Evolutionary conservation across 2,113 vertebrate genomes (phyloP).

Genomic region (Gavialis gangeticus): DNA sequence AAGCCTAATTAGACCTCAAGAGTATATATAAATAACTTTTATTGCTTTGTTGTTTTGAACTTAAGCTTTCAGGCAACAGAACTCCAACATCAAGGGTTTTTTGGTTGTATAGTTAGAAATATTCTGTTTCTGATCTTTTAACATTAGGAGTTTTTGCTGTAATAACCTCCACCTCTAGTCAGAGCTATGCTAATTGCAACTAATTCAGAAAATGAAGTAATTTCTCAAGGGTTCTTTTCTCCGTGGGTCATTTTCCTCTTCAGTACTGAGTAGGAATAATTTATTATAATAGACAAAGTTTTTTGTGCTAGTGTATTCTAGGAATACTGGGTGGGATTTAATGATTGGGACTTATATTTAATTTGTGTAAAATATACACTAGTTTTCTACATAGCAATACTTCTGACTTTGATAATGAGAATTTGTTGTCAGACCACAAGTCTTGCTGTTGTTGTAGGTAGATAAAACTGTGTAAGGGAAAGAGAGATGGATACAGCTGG

Average conservation of each 20-base stretch:
- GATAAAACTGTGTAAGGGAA: slow-evolving; percentile 31
- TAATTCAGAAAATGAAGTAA: slow-evolving; percentile 17
- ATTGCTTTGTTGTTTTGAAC: slow-evolving; percentile 48
- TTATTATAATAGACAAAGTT: not conserved
- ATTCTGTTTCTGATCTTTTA: not conserved
- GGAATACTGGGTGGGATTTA: not conserved
- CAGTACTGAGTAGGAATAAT: not conserved
- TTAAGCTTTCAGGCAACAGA: slow-evolving; percentile 44
- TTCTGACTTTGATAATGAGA: slow-evolving; percentile 15
- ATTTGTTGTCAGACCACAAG: rapidly evolving
- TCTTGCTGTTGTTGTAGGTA: not conserved
- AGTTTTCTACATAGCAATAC: not conserved
- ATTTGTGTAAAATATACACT: not conserved
- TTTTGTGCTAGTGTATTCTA: slow-evolving; percentile 10
- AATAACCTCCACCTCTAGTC: not conserved
- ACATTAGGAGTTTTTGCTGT: not conserved
- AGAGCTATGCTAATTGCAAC: slow-evolving; percentile 26
- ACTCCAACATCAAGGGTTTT: not conserved
- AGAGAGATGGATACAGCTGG: not conserved
- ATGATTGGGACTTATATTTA: not conserved
- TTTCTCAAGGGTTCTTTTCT: slow-evolving; percentile 4
- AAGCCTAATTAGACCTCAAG: slow-evolving; percentile 69
- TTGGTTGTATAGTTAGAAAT: not conserved
- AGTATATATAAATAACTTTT: slow-evolving; percentile 67
- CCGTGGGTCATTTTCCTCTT: slow-evolving; percentile 19